A percentile compares a stretch with the other conserved stretches of the same genome.
Conservation (phyloP, 1,140 invertebrate genomes). For the Neodiprion fabricii region DNA sequence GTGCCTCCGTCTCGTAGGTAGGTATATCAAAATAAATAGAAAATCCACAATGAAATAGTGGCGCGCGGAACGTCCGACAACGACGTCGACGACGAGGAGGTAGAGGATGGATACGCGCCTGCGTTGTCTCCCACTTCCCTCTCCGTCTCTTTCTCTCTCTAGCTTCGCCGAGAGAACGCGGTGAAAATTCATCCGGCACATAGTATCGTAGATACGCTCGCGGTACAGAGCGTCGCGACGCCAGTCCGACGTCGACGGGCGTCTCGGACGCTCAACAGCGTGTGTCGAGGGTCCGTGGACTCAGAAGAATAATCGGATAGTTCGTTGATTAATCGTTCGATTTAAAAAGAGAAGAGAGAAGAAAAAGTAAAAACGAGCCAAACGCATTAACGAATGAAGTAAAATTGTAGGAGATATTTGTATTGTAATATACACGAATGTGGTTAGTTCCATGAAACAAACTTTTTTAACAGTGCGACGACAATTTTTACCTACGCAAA, state of each 20-base stretch:
- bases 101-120: conserved; percentile 12
- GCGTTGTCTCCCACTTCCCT: conserved; percentile 19
- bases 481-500: too few relatives aligned
- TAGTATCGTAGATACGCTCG: background rate
- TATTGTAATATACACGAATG: too few relatives aligned
- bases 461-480: too few relatives aligned
- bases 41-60: conserved; percentile 21
- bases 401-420: too few relatives aligned
- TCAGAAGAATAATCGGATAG: background rate
- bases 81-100: background rate
- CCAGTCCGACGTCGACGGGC: conserved; percentile 38
- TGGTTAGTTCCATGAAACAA: too few relatives aligned
- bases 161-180: conserved; percentile 14
- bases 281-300: background rate
- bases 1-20: background rate
- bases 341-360: conserved; percentile 2
- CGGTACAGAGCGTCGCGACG: conserved; percentile 30
- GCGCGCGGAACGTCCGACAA: conserved; percentile 3
- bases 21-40: background rate
- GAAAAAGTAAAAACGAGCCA: background rate
- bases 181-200: background rate
- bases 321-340: background rate
- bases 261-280: conserved; percentile 30
- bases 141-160: background rate
- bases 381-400: background rate